These are phyloP conservation scores for Alsophila aescularia DNA, from an alignment of 2,888 invertebrate genomes.

Conservation along the genomic window DNA sequence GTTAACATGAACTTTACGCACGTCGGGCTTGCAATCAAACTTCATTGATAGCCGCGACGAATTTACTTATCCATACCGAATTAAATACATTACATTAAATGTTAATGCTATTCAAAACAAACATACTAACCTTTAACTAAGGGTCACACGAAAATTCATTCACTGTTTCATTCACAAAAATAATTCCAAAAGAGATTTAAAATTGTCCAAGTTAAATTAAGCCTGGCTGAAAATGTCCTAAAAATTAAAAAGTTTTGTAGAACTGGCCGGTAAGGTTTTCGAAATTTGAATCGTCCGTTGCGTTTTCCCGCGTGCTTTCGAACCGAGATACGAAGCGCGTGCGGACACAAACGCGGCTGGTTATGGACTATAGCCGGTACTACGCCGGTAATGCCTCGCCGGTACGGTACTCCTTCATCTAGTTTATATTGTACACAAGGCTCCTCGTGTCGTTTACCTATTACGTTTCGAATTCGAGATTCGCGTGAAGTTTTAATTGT, in stretches of 20 bases:
- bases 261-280: conserved; percentile 24
- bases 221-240: conserved; percentile 18
- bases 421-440: conserved; percentile 28
- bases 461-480: conserved; percentile 28
- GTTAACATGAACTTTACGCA: conserved; percentile 36
- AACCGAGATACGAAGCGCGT: conserved; percentile 58
- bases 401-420: conserved; percentile 31
- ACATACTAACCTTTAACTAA: conserved; percentile 61
- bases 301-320: conserved; percentile 58
- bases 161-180: conserved; percentile 62
- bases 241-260: conserved; percentile 17
- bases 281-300: conserved; percentile 35
- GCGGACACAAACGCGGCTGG: conserved; percentile 61
- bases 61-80: conserved; percentile 27
- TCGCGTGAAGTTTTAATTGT: conserved; percentile 23
- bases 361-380: conserved; percentile 64
- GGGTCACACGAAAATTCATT: conserved; percentile 62
- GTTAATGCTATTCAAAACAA: conserved; percentile 47
- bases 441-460: conserved; percentile 37
- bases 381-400: conserved; percentile 20
- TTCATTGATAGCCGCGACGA: conserved; percentile 34
- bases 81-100: conserved; percentile 30
- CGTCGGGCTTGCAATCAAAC: conserved; percentile 31
- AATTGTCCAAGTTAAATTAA: background rate
- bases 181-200: conserved; percentile 12